A percentile compares a stretch with the other conserved stretches of the same genome.
Conservation (phyloP, 2,888 invertebrate genomes). For the Melanophora roralis region DNA sequence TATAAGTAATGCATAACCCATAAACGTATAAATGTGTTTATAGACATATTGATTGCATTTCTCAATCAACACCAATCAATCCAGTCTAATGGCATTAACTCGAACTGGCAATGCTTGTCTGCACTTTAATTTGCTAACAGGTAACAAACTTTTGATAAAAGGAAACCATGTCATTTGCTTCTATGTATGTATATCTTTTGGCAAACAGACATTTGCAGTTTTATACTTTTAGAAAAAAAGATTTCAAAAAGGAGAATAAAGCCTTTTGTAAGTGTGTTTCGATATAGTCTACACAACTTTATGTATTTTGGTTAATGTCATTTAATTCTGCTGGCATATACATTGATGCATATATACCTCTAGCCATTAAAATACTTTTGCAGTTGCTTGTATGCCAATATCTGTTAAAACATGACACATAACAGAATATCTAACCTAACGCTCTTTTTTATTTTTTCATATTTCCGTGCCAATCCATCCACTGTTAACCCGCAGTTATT, state of each 20-base stretch:
- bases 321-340: conserved; percentile 1
- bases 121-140: conserved; percentile 63
- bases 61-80: conserved; percentile 75
- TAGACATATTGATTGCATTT: conserved; percentile 68
- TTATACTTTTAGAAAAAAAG: too few species aligned
- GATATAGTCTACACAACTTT: not conserved
- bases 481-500: conserved; percentile 66
- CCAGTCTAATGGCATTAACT: conserved; percentile 73
- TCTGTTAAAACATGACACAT: conserved; percentile 40
- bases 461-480: conserved; percentile 1
- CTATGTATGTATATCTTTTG: too few species aligned
- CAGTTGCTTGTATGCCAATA: not conserved
- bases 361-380: not conserved
- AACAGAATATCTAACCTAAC: conserved; percentile 55
- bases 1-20: too few species aligned
- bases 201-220: too few species aligned
- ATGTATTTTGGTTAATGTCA: not conserved
- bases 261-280: too few species aligned
- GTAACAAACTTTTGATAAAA: conserved; percentile 49
- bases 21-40: not conserved
- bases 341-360: not conserved
- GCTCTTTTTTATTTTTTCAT: conserved; percentile 29
- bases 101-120: conserved; percentile 65
- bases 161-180: not conserved
- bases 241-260: too few species aligned